These are phyloP conservation scores for Morpho deidamia DNA, from an alignment of 2,888 invertebrate species.

Conservation along the genomic window DNA sequence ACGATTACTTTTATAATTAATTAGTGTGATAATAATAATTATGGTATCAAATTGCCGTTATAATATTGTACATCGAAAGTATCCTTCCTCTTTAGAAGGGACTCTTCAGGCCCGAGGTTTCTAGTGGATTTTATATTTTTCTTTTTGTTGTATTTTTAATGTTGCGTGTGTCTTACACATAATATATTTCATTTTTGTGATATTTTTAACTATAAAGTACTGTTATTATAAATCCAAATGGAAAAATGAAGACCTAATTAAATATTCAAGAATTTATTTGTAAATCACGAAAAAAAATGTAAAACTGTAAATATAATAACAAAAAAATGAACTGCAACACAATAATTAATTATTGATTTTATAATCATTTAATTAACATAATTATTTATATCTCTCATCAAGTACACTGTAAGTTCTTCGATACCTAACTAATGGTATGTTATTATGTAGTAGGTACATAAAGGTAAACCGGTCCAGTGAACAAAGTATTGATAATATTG, in stretches of 20 bases:
- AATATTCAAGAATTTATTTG: constrained; percentile 79
- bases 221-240: constrained; percentile 77
- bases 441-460: constrained; percentile 69
- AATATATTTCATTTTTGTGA: constrained; percentile 80
- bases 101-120: constrained; percentile 76
- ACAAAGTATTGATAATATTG: constrained; percentile 77
- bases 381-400: constrained; percentile 72
- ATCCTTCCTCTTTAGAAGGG: constrained; percentile 79
- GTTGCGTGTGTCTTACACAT: constrained; percentile 80
- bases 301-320: constrained; percentile 79
- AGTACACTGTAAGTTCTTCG: constrained; percentile 75
- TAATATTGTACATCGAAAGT: constrained; percentile 78
- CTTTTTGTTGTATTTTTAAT: constrained; percentile 78
- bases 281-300: constrained; percentile 77
- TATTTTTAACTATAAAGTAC: constrained; percentile 80
- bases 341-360: constrained; percentile 64
- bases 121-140: constrained; percentile 77
- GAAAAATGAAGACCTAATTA: constrained; percentile 78
- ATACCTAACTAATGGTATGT: constrained; percentile 67
- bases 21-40: constrained; percentile 77
- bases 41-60: constrained; percentile 77
- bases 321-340: constrained; percentile 77
- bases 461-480: constrained; percentile 76
- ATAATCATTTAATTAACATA: too few species aligned
- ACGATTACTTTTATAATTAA: constrained; percentile 77